Conservation (phyloP, 2,888 invertebrate species). For the Hofmannophila pseudospretella region DNA sequence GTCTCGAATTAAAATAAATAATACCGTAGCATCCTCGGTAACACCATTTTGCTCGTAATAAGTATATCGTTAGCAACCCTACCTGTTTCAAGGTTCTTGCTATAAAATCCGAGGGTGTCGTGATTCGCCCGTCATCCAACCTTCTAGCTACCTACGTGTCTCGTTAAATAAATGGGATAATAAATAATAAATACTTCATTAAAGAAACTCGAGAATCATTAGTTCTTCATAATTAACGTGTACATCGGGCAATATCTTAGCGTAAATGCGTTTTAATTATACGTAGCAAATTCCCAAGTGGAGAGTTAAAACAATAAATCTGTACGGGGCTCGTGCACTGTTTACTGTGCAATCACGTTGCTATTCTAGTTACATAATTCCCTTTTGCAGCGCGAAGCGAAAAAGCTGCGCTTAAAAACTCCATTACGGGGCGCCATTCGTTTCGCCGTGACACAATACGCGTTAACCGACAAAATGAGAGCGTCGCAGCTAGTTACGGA, state of each 20-base stretch:
- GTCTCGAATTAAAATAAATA: too few species aligned
- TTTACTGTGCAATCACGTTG: constrained; percentile 50
- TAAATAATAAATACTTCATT: constrained; percentile 28
- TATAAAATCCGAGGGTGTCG: constrained; percentile 25
- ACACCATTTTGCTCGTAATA: constrained; percentile 14
- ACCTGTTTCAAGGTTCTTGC: constrained; percentile 21
- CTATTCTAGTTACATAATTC: constrained; percentile 59
- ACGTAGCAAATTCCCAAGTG: constrained; percentile 29
- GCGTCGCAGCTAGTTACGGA: constrained; percentile 67
- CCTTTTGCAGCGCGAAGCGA: constrained; percentile 46
- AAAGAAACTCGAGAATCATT: constrained; percentile 14
- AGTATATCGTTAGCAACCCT: constrained; percentile 24
- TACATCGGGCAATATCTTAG: constrained; percentile 1
- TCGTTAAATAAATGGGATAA: constrained; percentile 22
- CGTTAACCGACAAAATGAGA: constrained; percentile 68
- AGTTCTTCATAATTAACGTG: constrained; percentile 9
- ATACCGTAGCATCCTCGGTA: too few species aligned
- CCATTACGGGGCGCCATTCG: constrained; percentile 62
- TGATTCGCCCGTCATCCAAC: constrained; percentile 24
- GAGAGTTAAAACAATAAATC: constrained; percentile 49
- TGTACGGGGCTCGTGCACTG: constrained; percentile 35
- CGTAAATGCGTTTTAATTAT: constrained; percentile 18
- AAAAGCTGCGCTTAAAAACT: constrained; percentile 66
- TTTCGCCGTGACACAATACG: constrained; percentile 64
- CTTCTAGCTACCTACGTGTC: constrained; percentile 18